These are phyloP conservation scores for Pungitius pungitius DNA, from an alignment of 2,113 vertebrate species.

Conservation along the genomic window DNA sequence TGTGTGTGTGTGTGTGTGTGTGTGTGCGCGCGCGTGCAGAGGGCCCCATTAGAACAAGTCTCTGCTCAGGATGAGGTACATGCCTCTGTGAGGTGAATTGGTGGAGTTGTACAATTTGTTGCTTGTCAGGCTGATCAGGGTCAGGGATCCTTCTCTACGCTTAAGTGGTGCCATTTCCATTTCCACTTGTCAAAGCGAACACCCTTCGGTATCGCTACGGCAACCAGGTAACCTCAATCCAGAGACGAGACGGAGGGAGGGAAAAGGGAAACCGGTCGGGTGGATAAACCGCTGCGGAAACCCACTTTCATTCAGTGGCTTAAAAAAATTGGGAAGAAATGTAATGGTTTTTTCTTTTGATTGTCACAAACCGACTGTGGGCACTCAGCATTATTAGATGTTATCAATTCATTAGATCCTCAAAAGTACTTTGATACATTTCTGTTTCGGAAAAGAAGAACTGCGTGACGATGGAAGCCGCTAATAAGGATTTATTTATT, in stretches of 20 bases:
- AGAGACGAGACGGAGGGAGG: constrained; percentile 28
- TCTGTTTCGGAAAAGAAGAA: not conserved
- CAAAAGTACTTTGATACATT: not conserved
- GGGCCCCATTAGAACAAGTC: constrained; percentile 4
- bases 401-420: not conserved
- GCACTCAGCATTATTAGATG: not conserved
- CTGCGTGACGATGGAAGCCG: too few species aligned
- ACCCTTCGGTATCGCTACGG: constrained; percentile 8
- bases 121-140: constrained; percentile 44
- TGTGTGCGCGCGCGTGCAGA: constrained; percentile 3
- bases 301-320: constrained; percentile 4
- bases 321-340: too few species aligned
- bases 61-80: constrained; percentile 17
- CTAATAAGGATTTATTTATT: not conserved
- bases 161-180: constrained; percentile 51
- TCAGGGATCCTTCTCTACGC: constrained; percentile 25
- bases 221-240: constrained; percentile 59
- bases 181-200: constrained; percentile 38
- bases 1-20: constrained; percentile 10
- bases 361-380: not conserved
- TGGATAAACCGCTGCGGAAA: constrained; percentile 20
- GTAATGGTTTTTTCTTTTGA: not conserved
- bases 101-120: constrained; percentile 42
- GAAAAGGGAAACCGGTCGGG: not conserved
- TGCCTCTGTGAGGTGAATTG: constrained; percentile 29